A percentile compares a stretch with the other conserved stretches of the same genome.
Evolutionary conservation across 2,797 vertebrate genomes (phyloP).

Genomic region (Macroramphosus scolopax): DNA sequence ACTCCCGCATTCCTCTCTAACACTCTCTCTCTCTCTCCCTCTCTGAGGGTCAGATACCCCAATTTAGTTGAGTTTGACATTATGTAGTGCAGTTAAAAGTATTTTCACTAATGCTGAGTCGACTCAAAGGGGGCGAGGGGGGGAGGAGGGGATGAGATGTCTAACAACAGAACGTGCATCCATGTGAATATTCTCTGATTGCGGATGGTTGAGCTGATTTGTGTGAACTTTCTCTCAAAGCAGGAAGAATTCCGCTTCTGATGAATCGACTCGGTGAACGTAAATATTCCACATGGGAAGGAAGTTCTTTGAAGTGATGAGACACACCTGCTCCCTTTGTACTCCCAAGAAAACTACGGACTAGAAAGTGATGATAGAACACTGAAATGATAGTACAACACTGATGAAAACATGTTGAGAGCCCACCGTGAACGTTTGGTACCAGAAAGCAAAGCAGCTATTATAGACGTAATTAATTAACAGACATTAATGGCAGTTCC

Average conservation of each 20-base stretch:
- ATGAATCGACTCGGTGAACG: constrained; percentile 44
- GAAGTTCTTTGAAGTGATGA: constrained; percentile 31
- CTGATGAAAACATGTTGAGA: too few species aligned
- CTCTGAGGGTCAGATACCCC: constrained; percentile 25
- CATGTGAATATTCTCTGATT: constrained; percentile 47
- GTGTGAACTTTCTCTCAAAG: constrained; percentile 46
- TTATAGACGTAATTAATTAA: too few species aligned
- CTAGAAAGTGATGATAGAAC: too few species aligned
- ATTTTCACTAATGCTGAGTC: constrained; percentile 25
- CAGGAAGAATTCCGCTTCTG: constrained; percentile 40
- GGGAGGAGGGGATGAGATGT: constrained; percentile 1
- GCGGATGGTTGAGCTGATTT: constrained; percentile 45
- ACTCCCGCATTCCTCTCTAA: constrained; percentile 37
- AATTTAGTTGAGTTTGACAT: constrained; percentile 46
- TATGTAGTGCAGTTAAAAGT: constrained; percentile 52
- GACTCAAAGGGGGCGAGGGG: too few species aligned
- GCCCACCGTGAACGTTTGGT: too few species aligned
- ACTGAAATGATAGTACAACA: too few species aligned
- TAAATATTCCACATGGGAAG: constrained; percentile 38
- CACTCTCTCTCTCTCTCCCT: constrained; percentile 9
- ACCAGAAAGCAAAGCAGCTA: too few species aligned
- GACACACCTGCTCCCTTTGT: constrained; percentile 30
- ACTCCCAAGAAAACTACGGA: constrained; percentile 13
- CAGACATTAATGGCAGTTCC: too few species aligned
- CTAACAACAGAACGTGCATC: constrained; percentile 24